Conservation (phyloP, 2,888 invertebrate genomes). For the Lysandra bellargus region DNA sequence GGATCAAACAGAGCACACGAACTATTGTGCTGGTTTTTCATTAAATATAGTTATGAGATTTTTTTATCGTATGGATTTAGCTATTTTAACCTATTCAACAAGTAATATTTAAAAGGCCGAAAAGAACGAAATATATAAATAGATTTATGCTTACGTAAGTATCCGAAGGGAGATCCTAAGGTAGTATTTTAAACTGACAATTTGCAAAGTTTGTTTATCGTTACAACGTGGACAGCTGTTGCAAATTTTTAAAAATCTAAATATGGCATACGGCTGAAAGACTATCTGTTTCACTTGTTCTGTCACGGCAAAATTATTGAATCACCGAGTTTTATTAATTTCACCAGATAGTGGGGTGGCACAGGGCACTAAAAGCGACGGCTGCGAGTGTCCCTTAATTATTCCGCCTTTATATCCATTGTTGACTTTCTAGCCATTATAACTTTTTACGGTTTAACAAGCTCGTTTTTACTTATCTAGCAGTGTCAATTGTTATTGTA, state of each 20-base stretch:
- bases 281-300: slow-evolving; percentile 27
- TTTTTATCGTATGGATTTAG: not conserved
- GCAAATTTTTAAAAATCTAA: not conserved
- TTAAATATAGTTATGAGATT: not conserved
- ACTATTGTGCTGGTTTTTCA: not conserved
- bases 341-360: slow-evolving; percentile 17
- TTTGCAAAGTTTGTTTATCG: not conserved
- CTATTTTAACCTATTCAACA: not conserved
- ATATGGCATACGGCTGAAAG: not conserved
- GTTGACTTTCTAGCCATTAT: slow-evolving; percentile 77
- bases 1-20: slow-evolving; percentile 14
- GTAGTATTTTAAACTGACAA: not conserved
- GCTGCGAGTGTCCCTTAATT: slow-evolving; percentile 57
- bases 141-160: too few relatives aligned
- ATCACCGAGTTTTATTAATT: slow-evolving; percentile 30
- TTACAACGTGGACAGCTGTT: not conserved
- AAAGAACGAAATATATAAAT: too few relatives aligned
- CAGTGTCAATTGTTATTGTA: slow-evolving; percentile 72
- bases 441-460: slow-evolving; percentile 80
- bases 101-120: too few relatives aligned
- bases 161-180: not conserved
- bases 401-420: slow-evolving; percentile 54
- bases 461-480: slow-evolving; percentile 78
- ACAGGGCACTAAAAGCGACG: slow-evolving; percentile 45
- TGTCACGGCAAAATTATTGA: slow-evolving; percentile 17